A percentile compares a stretch with the other conserved stretches of the same genome.
phyloP scores from a whole-genome alignment of 1,140 invertebrate genomes.

The Antheraea mylitta region DNA sequence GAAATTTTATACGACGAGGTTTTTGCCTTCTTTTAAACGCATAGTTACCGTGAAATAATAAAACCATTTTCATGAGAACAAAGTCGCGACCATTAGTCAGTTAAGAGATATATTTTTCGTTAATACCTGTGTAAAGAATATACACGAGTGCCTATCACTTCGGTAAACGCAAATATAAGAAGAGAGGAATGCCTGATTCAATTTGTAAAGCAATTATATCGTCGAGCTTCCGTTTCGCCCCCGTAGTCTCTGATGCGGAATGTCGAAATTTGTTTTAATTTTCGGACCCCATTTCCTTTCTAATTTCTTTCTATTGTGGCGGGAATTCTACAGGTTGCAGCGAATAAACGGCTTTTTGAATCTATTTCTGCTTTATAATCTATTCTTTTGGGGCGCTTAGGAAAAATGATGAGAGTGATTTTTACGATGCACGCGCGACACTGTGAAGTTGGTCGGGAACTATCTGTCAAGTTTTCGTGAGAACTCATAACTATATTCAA shows the following conservation, averaged over 20 bases:
- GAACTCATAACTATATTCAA: too few species aligned
- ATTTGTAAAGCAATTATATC: conserved; percentile 16
- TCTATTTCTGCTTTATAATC: too few species aligned
- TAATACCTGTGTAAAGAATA: neutral
- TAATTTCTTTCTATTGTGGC: neutral
- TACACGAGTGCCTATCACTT: neutral
- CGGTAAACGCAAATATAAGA: neutral
- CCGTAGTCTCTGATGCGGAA: neutral
- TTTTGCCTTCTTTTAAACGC: too few species aligned
- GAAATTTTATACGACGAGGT: too few species aligned
- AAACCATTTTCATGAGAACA: neutral
- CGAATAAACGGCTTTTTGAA: neutral
- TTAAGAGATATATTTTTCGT: neutral
- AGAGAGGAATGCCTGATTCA: conserved; percentile 5
- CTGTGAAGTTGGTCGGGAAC: too few species aligned
- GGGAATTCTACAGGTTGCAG: neutral
- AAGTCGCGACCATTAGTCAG: neutral
- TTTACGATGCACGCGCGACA: too few species aligned
- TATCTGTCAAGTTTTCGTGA: too few species aligned
- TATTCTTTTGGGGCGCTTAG: too few species aligned
- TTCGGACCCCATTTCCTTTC: neutral
- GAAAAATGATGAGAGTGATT: too few species aligned
- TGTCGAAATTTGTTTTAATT: conserved; percentile 10
- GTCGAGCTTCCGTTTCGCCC: neutral
- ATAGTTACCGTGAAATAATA: too few species aligned